phyloP scores from a whole-genome alignment of 1,140 invertebrate genomes.

The Anoplophora glabripennis region DNA sequence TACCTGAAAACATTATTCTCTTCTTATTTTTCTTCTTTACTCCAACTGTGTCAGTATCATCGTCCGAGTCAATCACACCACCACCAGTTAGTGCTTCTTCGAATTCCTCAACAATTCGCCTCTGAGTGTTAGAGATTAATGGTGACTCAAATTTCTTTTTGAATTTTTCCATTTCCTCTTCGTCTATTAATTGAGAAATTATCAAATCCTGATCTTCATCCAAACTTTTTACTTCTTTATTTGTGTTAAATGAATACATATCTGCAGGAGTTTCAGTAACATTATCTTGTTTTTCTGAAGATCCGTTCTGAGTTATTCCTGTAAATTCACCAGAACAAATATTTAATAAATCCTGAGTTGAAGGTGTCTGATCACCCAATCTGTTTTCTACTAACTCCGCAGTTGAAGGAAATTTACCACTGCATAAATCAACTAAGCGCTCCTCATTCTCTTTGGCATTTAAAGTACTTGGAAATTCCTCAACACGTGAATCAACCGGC shows the following conservation, averaged over 20 bases:
- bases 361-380: slow-evolving; percentile 2
- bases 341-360: slow-evolving; percentile 41
- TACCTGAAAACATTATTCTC: slow-evolving; percentile 36
- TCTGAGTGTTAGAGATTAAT: slow-evolving; percentile 3
- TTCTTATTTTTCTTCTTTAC: slow-evolving; percentile 25
- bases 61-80: slow-evolving; percentile 41
- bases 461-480: no score
- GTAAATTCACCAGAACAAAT: slow-evolving; percentile 46
- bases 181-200: slow-evolving; percentile 44
- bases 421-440: no score
- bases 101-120: slow-evolving; percentile 20
- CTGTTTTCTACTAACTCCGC: no score
- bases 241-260: slow-evolving; percentile 10
- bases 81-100: slow-evolving; percentile 31
- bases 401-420: no score
- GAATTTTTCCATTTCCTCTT: slow-evolving; percentile 44
- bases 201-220: slow-evolving; percentile 40
- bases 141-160: slow-evolving; percentile 46
- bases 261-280: not conserved
- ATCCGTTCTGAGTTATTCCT: slow-evolving; percentile 18
- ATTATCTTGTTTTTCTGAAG: slow-evolving; percentile 5
- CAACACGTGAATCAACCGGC: no score
- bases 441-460: no score
- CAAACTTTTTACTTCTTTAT: slow-evolving; percentile 32
- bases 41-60: slow-evolving; percentile 30